Conservation (phyloP, 2,888 invertebrate species). For the Cryptus viduatorius region DNA sequence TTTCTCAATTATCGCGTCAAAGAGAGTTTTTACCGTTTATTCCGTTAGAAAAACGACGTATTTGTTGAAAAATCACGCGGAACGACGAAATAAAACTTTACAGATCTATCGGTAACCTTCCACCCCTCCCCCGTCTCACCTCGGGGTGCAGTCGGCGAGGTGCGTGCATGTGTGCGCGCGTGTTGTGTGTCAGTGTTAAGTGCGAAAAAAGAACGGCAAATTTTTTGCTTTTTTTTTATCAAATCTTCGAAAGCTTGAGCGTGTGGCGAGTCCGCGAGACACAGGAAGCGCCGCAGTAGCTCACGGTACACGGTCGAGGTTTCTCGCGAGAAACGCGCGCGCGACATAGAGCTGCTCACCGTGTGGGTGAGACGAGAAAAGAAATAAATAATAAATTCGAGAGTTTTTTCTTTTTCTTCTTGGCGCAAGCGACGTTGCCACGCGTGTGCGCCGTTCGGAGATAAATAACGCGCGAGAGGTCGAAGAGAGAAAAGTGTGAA, state of each 20-base stretch:
- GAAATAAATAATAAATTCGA: neutral
- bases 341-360: neutral
- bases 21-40: neutral
- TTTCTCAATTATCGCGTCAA: neutral
- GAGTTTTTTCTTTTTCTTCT: neutral
- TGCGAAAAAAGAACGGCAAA: neutral
- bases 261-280: constrained; percentile 2
- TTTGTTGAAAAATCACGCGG: neutral
- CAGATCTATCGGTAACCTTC: neutral
- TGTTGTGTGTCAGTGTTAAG: too few species aligned
- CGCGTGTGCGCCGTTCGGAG: neutral
- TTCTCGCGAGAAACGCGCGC: constrained; percentile 10
- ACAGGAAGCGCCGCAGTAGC: constrained; percentile 14
- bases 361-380: neutral
- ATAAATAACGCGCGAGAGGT: neutral
- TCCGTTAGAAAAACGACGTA: neutral
- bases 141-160: constrained; percentile 13
- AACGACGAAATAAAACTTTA: neutral
- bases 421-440: constrained; percentile 1
- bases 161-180: neutral
- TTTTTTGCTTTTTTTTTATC: neutral
- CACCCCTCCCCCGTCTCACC: neutral
- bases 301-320: neutral
- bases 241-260: too few species aligned
- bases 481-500: neutral